These are phyloP conservation scores for Leptinotarsa haldemani DNA, from an alignment of 2,888 invertebrate species.

Conservation along the genomic window DNA sequence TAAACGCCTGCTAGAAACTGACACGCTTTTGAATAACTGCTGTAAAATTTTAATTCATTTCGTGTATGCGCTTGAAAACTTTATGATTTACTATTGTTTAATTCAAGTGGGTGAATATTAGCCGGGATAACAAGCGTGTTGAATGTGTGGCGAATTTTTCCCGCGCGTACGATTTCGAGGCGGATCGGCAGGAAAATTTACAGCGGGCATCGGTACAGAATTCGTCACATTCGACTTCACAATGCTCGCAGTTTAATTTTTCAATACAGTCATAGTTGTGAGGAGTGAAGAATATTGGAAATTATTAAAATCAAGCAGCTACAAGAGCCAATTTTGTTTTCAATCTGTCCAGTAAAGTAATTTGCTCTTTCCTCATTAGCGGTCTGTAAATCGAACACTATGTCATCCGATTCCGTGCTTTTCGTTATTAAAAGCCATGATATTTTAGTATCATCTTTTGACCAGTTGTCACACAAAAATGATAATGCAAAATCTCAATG, in stretches of 20 bases:
- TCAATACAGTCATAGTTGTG: not conserved
- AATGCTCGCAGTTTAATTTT: not conserved
- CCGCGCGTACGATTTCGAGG: slow-evolving; percentile 35
- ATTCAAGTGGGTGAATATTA: slow-evolving; percentile 57
- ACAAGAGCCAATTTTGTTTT: too few species aligned
- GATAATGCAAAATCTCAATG: too few species aligned
- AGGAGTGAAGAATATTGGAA: not conserved
- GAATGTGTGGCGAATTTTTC: slow-evolving; percentile 55
- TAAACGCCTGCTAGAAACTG: slow-evolving; percentile 53
- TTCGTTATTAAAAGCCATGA: too few species aligned
- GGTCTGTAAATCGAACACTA: too few species aligned
- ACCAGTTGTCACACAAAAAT: too few species aligned
- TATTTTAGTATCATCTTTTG: too few species aligned
- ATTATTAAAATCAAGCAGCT: too few species aligned
- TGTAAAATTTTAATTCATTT: slow-evolving; percentile 65
- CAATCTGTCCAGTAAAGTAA: too few species aligned
- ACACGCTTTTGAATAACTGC: slow-evolving; percentile 56
- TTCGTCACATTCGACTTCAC: not conserved
- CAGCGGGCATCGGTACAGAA: not conserved
- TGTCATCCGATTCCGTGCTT: too few species aligned
- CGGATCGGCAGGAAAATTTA: not conserved
- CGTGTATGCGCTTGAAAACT: slow-evolving; percentile 62
- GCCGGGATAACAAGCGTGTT: slow-evolving; percentile 51
- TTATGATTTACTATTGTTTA: slow-evolving; percentile 59
- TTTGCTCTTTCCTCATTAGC: too few species aligned